Conservation (phyloP, 35 echinoderm and acorn worm species). For the Chiridota heheva region DNA sequence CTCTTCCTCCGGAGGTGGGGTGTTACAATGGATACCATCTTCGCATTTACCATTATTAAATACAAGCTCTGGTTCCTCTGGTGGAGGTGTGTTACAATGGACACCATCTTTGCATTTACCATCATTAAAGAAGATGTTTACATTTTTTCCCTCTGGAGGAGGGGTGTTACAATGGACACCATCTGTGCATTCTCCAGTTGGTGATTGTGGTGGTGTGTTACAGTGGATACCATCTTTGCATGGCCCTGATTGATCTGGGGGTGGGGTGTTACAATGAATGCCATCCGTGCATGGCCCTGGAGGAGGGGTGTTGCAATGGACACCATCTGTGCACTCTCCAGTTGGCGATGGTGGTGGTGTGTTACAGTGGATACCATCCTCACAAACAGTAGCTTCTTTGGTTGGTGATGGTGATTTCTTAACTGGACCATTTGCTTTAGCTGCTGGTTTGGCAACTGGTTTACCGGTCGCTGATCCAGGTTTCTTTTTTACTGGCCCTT, state of each 20-base stretch:
- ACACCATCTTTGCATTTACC: slow-evolving; percentile 64
- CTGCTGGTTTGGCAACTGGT: slow-evolving; percentile 23
- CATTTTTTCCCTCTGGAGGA: slow-evolving; percentile 50
- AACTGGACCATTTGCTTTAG: slow-evolving; percentile 69
- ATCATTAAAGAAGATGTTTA: slow-evolving; percentile 65
- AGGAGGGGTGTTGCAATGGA: slow-evolving; percentile 43
- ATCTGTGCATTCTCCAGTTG: slow-evolving; percentile 39
- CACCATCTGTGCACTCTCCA: slow-evolving; percentile 23
- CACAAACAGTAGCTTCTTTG: slow-evolving; percentile 45
- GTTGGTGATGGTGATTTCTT: slow-evolving; percentile 58
- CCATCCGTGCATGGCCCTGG: slow-evolving; percentile 64
- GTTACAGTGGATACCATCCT: slow-evolving; percentile 75
- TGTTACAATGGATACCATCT: slow-evolving; percentile 87
- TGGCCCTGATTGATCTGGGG: slow-evolving; percentile 53
- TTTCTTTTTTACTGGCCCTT: slow-evolving; percentile 44
- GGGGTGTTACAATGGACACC: slow-evolving; percentile 77
- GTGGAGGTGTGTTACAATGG: slow-evolving; percentile 86
- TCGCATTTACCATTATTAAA: slow-evolving; percentile 44
- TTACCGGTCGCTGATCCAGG: slow-evolving; percentile 7
- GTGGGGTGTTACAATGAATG: slow-evolving; percentile 65
- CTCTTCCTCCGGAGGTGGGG: slow-evolving; percentile 65
- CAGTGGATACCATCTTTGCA: slow-evolving; percentile 79
- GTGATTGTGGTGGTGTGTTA: slow-evolving; percentile 60
- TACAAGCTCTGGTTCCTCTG: slow-evolving; percentile 52
- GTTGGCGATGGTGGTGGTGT: slow-evolving; percentile 78